Percentiles rank a stretch among this genome's conserved stretches.
Conservation (phyloP, 2,113 vertebrate species). For the Collichthys lucidus region DNA sequence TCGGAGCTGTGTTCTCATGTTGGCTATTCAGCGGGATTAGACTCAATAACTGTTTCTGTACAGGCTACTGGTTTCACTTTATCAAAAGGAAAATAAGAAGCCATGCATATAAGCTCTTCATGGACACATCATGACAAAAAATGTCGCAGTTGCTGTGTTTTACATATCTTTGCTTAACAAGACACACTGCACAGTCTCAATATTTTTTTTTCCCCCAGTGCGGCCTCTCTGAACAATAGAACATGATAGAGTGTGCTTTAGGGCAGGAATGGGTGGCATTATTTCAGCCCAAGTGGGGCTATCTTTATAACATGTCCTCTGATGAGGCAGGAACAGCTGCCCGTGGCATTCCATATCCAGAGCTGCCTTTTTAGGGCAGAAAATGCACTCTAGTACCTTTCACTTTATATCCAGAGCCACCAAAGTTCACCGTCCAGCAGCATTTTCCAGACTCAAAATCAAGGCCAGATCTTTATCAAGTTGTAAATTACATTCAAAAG, state of each 20-base stretch:
- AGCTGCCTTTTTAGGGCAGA: conserved; percentile 87
- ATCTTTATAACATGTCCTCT: conserved; percentile 84
- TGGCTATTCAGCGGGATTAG: conserved; percentile 36
- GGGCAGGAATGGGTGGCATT: conserved; percentile 84
- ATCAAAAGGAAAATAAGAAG: conserved; percentile 11
- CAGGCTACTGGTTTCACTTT: conserved; percentile 35
- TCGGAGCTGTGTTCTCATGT: conserved; percentile 50
- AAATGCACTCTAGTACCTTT: conserved; percentile 80
- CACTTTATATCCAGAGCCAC: conserved; percentile 74
- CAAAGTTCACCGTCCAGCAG: conserved; percentile 75
- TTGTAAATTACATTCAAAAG: conserved; percentile 70
- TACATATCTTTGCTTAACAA: conserved; percentile 41
- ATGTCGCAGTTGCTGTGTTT: conserved; percentile 22
- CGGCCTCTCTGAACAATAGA: conserved; percentile 77
- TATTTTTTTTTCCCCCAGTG: conserved; percentile 12
- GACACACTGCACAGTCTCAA: conserved; percentile 39
- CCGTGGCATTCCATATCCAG: conserved; percentile 80
- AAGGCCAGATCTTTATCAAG: conserved; percentile 78
- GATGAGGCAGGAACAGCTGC: conserved; percentile 84
- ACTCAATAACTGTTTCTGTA: conserved; percentile 14
- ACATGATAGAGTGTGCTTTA: conserved; percentile 77
- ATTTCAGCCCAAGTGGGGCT: conserved; percentile 83
- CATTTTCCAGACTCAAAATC: conserved; percentile 71
- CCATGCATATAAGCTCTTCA: neutral
- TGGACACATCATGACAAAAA: neutral